A percentile compares a stretch with the other conserved stretches of the same genome.
These are phyloP conservation scores for Trypoxylon attenuatum DNA, from an alignment of 2,888 invertebrate species.

Conservation along the genomic window DNA sequence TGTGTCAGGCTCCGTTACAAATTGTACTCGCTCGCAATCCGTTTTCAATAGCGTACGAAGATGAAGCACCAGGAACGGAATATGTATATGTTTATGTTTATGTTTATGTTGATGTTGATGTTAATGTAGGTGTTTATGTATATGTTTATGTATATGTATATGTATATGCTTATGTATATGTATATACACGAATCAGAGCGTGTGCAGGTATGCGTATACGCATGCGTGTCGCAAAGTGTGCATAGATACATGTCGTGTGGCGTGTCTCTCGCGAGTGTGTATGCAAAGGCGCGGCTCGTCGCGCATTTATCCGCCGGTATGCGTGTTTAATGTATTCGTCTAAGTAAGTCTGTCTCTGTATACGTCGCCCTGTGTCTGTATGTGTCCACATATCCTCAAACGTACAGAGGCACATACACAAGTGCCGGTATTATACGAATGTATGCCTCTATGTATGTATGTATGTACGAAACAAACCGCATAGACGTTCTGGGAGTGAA, in stretches of 20 bases:
- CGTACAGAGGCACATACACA: too few species aligned
- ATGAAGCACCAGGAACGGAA: conserved; percentile 49
- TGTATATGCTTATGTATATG: neutral
- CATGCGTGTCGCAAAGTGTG: conserved; percentile 4
- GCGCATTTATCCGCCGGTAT: neutral
- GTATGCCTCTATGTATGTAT: conserved; percentile 25
- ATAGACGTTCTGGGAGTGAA: conserved; percentile 44
- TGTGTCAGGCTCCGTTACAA: neutral
- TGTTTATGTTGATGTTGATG: too few species aligned
- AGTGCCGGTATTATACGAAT: too few species aligned
- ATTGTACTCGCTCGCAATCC: neutral
- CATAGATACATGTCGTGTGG: conserved; percentile 6
- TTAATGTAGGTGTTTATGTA: conserved; percentile 36
- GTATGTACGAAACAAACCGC: conserved; percentile 51
- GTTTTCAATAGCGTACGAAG: conserved; percentile 37
- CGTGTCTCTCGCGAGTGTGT: too few species aligned
- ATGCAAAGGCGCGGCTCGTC: too few species aligned
- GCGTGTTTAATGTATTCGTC: neutral
- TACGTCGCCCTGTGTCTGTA: neutral
- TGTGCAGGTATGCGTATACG: neutral
- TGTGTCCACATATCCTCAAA: neutral
- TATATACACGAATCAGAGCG: neutral
- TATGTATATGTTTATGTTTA: conserved; percentile 40
- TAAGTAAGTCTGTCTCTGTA: too few species aligned
- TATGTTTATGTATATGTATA: conserved; percentile 5